Conservation (phyloP, 1,140 invertebrate species). For the Manduca sexta region DNA sequence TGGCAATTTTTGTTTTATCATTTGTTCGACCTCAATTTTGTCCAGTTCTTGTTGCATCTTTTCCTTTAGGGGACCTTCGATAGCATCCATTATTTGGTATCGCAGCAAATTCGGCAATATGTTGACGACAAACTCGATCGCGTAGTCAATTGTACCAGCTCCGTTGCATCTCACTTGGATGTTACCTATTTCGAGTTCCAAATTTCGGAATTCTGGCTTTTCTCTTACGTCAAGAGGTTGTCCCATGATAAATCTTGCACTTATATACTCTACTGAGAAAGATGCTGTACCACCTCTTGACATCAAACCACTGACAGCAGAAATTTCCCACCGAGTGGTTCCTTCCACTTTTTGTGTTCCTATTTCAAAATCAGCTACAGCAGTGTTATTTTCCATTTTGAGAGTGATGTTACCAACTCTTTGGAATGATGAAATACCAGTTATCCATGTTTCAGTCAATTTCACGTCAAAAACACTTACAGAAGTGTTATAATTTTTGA, state of each 20-base stretch:
- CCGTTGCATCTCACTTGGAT: conserved; percentile 85
- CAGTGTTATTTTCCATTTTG: conserved; percentile 80
- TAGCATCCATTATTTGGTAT: conserved; percentile 88
- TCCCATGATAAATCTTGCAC: conserved; percentile 77
- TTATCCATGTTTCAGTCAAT: conserved; percentile 83
- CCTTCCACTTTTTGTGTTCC: conserved; percentile 86
- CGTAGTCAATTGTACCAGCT: conserved; percentile 86
- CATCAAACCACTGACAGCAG: conserved; percentile 77
- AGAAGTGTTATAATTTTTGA: conserved; percentile 81
- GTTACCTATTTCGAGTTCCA: conserved; percentile 87
- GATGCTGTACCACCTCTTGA: conserved; percentile 80
- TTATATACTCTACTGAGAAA: conserved; percentile 85
- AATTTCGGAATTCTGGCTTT: conserved; percentile 78
- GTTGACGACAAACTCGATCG: conserved; percentile 84
- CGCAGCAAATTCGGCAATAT: conserved; percentile 86
- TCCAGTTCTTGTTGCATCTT: conserved; percentile 81
- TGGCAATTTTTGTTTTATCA: conserved; percentile 79
- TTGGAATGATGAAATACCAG: conserved; percentile 85
- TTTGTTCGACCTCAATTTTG: conserved; percentile 81
- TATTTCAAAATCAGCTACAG: conserved; percentile 79
- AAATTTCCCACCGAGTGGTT: conserved; percentile 84
- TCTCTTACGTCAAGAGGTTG: conserved; percentile 85
- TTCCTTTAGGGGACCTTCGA: conserved; percentile 82
- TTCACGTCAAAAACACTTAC: conserved; percentile 79
- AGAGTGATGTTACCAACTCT: conserved; percentile 85